phyloP scores from a whole-genome alignment of 2,888 invertebrate species.

The Anagyrus pseudococci region DNA sequence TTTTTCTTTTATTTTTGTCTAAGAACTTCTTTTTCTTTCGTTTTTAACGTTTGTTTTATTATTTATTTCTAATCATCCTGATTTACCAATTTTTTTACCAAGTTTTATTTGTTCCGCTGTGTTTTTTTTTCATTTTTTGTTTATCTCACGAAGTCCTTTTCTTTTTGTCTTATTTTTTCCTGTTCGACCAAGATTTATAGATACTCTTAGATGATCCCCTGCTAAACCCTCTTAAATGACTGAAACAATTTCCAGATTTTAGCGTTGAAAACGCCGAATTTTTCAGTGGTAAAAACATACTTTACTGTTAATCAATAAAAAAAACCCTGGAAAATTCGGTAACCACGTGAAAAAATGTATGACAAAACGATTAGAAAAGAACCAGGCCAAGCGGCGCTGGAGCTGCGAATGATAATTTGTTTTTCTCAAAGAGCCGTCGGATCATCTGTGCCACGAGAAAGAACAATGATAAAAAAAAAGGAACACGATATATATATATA shows the following conservation, averaged over 20 bases:
- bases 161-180: background rate
- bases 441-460: conserved; percentile 8
- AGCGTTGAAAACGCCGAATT: background rate
- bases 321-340: background rate
- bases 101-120: conserved; percentile 1
- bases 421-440: conserved; percentile 18
- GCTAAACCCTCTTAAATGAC: background rate
- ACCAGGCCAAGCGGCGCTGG: conserved; percentile 22
- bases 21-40: too few relatives aligned
- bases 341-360: conserved; percentile 2
- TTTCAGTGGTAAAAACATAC: background rate
- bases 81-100: conserved; percentile 12
- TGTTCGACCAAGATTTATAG: background rate
- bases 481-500: background rate
- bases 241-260: background rate
- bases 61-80: too few relatives aligned
- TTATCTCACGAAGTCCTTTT: background rate
- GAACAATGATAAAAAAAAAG: conserved; percentile 7
- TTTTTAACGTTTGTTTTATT: too few relatives aligned
- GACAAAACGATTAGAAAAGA: conserved; percentile 21
- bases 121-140: conserved; percentile 17
- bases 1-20: too few relatives aligned
- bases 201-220: background rate
- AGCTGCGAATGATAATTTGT: conserved; percentile 20
- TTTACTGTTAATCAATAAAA: background rate